phyloP scores from a whole-genome alignment of 2,888 invertebrate genomes.

The Agapostemon virescens region DNA sequence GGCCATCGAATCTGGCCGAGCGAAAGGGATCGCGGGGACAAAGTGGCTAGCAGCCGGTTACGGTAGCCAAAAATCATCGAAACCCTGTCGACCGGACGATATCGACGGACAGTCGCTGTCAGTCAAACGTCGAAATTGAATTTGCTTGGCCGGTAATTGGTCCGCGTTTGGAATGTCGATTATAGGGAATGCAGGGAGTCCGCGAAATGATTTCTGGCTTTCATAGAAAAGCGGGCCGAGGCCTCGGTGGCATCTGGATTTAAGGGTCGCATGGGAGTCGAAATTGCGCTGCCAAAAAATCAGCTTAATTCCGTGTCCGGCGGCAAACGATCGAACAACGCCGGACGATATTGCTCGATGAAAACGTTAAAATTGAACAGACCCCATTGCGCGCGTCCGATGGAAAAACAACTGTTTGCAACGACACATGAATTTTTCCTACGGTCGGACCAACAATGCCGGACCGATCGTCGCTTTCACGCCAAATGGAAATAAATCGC shows the following conservation, averaged over 20 bases:
- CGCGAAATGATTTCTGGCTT: slow-evolving; percentile 49
- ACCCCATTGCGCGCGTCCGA: not conserved
- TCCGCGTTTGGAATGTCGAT: slow-evolving; percentile 64
- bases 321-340: not conserved
- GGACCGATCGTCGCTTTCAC: not conserved
- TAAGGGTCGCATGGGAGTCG: slow-evolving; percentile 20
- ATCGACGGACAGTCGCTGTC: slow-evolving; percentile 62
- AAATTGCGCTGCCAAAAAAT: slow-evolving; percentile 26
- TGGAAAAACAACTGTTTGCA: slow-evolving; percentile 23
- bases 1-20: not conserved
- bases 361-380: slow-evolving; percentile 50
- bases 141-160: slow-evolving; percentile 65
- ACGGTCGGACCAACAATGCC: not conserved
- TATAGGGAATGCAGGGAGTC: slow-evolving; percentile 35
- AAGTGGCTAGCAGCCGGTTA: slow-evolving; percentile 59
- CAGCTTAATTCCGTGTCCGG: not conserved
- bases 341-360: slow-evolving; percentile 19
- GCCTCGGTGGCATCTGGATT: slow-evolving; percentile 24
- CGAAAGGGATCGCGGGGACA: slow-evolving; percentile 51
- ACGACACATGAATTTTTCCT: slow-evolving; percentile 19
- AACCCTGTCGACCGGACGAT: slow-evolving; percentile 58
- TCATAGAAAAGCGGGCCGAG: slow-evolving; percentile 14
- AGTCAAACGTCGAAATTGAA: slow-evolving; percentile 69
- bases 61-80: slow-evolving; percentile 63
- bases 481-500: slow-evolving; percentile 4